phyloP scores from a whole-genome alignment of 2,797 vertebrate species.

The Cynopterus sphinx region DNA sequence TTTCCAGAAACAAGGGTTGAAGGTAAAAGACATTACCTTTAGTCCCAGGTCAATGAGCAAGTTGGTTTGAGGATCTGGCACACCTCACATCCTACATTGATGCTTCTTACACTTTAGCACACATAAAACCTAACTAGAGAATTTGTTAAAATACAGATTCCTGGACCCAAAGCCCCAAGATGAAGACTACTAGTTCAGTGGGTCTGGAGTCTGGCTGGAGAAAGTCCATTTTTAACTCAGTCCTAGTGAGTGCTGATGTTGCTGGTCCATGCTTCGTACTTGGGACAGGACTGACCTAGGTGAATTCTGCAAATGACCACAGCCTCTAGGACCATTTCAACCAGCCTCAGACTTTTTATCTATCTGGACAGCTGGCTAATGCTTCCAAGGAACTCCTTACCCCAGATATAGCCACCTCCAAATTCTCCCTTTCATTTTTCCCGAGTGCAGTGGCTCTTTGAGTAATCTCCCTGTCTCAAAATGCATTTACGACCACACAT shows the following conservation, averaged over 20 bases:
- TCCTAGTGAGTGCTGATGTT: too few relatives aligned
- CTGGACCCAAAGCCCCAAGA: background rate
- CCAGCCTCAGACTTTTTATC: background rate
- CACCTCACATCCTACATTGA: background rate
- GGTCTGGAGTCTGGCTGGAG: background rate
- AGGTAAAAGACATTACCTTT: background rate
- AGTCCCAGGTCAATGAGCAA: background rate
- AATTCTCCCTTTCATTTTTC: background rate
- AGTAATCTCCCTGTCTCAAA: slow-evolving; percentile 36
- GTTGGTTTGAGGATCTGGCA: background rate
- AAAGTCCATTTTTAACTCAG: background rate
- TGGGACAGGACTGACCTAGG: background rate
- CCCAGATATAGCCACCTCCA: background rate
- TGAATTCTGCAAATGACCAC: background rate
- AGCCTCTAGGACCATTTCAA: background rate
- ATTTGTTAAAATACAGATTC: background rate
- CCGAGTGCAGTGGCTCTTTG: background rate
- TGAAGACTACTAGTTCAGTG: background rate
- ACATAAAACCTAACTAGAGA: background rate
- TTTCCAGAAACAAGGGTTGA: background rate
- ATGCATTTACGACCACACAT: slow-evolving; percentile 45
- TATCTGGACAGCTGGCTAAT: background rate
- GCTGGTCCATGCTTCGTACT: background rate
- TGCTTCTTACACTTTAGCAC: background rate
- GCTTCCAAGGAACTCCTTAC: background rate